Conservation (phyloP, 2,797 vertebrate species). For the Clamator glandarius region DNA sequence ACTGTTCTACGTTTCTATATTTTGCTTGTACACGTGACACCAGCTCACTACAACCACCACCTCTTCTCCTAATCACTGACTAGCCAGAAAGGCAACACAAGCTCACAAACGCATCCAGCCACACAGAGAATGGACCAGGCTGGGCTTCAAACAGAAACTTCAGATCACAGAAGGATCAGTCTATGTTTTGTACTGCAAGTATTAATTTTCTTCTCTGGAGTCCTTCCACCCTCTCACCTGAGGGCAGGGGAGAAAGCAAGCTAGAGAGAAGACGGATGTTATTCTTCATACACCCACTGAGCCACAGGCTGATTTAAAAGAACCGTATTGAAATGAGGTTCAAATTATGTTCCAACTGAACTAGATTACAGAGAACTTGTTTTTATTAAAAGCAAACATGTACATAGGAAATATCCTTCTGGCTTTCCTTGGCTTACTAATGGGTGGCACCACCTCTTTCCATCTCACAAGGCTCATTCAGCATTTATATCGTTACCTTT, state of each 20-base stretch:
- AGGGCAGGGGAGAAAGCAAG: neutral
- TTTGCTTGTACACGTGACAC: neutral
- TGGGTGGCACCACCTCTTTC: neutral
- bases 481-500: neutral
- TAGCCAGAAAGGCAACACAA: neutral
- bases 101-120: neutral
- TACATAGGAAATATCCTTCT: neutral
- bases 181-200: neutral
- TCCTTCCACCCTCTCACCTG: neutral
- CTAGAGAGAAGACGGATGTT: neutral
- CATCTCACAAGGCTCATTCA: neutral
- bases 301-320: constrained; percentile 7
- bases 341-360: constrained; percentile 2
- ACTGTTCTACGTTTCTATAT: too few species aligned
- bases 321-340: constrained; percentile 9
- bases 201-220: constrained; percentile 3
- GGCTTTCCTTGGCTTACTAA: neutral
- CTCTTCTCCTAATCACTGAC: neutral
- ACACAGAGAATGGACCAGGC: neutral
- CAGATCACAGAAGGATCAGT: neutral
- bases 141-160: neutral
- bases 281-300: neutral
- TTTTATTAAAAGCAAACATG: neutral
- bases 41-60: neutral
- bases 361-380: neutral